Evolutionary conservation across 2,113 vertebrate genomes (phyloP).

Genomic region (Pterocles gutturalis): DNA sequence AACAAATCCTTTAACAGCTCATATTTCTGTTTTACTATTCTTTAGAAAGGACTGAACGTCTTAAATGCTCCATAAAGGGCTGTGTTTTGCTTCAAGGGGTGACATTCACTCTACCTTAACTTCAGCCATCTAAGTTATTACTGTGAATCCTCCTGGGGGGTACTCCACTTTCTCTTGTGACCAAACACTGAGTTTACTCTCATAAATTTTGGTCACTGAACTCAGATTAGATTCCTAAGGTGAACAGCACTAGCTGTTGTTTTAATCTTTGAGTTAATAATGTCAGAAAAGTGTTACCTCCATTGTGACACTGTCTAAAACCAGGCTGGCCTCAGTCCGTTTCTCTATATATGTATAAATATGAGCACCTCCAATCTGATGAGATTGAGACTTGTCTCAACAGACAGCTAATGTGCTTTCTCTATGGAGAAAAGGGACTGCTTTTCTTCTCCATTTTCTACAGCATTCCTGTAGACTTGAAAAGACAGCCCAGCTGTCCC

Average conservation of each 20-base stretch:
- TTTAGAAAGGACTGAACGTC: not conserved
- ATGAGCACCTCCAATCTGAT: not conserved
- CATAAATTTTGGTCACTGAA: not conserved
- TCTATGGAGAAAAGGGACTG: not conserved
- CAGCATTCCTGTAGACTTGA: not conserved
- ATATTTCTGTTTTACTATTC: not conserved
- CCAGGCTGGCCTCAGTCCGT: not conserved
- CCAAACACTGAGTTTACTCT: not conserved
- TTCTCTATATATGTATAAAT: not conserved
- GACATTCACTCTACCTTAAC: not conserved
- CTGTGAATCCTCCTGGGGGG: not conserved
- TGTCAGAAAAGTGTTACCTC: not conserved
- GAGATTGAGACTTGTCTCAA: not conserved
- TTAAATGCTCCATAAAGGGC: not conserved
- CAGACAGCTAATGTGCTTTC: not conserved
- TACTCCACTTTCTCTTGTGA: not conserved
- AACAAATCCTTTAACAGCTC: not conserved
- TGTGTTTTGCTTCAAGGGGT: conserved; percentile 3
- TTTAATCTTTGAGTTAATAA: not conserved
- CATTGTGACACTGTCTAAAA: not conserved
- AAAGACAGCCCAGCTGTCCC: not conserved
- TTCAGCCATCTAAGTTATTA: not conserved
- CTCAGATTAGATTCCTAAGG: not conserved
- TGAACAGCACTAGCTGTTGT: not conserved
- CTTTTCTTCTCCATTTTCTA: not conserved